Conservation (phyloP, 2,113 vertebrate species). For the Pholis gunnellus region DNA sequence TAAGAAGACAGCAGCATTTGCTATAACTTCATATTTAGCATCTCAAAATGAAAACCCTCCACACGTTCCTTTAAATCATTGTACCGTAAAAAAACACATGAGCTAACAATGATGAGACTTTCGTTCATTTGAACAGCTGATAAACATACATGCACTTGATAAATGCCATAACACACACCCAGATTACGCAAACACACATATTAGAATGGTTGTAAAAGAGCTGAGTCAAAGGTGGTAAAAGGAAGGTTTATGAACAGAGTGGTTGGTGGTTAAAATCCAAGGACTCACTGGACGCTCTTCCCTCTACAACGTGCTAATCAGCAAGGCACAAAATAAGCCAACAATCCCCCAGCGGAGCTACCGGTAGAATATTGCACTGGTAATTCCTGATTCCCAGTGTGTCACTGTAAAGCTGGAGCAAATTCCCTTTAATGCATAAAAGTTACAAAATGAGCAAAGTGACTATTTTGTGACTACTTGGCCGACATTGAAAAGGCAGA, state of each 20-base stretch:
- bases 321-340: neutral
- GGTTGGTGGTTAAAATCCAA: neutral
- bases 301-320: neutral
- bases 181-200: neutral
- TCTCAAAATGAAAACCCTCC: neutral
- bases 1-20: neutral
- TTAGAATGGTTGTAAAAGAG: neutral
- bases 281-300: neutral
- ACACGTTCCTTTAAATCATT: neutral
- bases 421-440: slow-evolving; percentile 10
- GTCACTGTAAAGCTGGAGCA: neutral
- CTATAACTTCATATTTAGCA: neutral
- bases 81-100: neutral
- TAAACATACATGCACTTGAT: neutral
- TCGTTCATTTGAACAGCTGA: neutral
- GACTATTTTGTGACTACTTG: neutral
- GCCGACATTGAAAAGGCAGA: neutral
- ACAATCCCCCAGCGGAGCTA: neutral
- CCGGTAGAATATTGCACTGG: neutral
- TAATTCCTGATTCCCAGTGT: neutral
- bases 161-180: neutral
- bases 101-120: neutral
- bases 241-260: neutral
- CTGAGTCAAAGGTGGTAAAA: neutral
- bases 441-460: slow-evolving; percentile 40